Evolutionary conservation across 1,140 invertebrate genomes (phyloP).

Genomic region (Drosophila sucinea): DNA sequence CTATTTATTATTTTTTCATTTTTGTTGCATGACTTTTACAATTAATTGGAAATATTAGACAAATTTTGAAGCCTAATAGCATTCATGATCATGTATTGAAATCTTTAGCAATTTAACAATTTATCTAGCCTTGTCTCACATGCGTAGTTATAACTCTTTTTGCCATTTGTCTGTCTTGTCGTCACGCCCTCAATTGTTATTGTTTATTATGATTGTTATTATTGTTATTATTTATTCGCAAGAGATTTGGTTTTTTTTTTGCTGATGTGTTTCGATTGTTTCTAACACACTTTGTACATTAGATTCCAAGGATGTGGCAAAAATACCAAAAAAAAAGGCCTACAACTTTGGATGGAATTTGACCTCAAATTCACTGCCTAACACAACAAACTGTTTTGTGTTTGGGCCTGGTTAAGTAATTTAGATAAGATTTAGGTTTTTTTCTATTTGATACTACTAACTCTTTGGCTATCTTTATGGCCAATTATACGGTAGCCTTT

Average conservation of each 20-base stretch:
- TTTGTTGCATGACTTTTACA: conserved; percentile 3
- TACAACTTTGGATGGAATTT: conserved; percentile 6
- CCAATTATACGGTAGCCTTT: conserved; percentile 2
- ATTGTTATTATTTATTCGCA: conserved; percentile 25
- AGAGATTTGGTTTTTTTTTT: conserved; percentile 23
- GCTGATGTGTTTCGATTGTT: conserved; percentile 27
- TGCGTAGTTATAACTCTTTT: neutral
- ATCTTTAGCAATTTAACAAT: conserved; percentile 10
- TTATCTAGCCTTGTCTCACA: conserved; percentile 8
- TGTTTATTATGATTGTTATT: conserved; percentile 56
- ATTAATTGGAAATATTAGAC: conserved; percentile 12
- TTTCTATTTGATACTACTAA: conserved; percentile 29
- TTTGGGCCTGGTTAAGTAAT: conserved; percentile 17
- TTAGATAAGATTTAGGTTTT: conserved; percentile 48
- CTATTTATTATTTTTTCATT: too few species aligned
- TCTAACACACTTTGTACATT: neutral
- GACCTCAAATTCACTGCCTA: conserved; percentile 11
- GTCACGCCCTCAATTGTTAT: conserved; percentile 56
- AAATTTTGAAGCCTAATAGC: conserved; percentile 6
- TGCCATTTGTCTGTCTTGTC: conserved; percentile 42
- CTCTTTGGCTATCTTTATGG: conserved; percentile 45
- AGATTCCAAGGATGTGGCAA: conserved; percentile 43
- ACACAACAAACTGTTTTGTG: neutral
- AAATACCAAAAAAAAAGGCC: conserved; percentile 13
- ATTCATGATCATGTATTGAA: conserved; percentile 10